These are phyloP conservation scores for Empis livida DNA, from an alignment of 2,888 invertebrate genomes.

Conservation along the genomic window DNA sequence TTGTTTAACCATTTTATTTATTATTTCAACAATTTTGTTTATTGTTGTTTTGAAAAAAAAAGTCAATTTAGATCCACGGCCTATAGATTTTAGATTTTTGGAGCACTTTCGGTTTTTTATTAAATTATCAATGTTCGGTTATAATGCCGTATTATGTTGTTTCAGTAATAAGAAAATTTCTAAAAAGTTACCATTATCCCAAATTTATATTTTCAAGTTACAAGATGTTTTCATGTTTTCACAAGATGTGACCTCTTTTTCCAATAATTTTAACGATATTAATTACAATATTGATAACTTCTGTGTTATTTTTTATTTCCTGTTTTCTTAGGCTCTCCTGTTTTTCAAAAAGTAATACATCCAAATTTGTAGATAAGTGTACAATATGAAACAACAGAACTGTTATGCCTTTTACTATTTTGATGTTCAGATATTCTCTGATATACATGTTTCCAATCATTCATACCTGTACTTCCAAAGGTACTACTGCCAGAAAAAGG, in stretches of 20 bases:
- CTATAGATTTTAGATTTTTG: background rate
- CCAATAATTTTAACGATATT: too few species aligned
- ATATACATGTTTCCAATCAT: background rate
- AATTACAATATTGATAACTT: too few species aligned
- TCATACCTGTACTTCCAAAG: background rate
- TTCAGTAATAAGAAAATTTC: conserved; percentile 1
- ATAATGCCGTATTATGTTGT: background rate
- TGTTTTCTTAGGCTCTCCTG: background rate
- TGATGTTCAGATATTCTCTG: background rate
- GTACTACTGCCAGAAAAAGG: background rate
- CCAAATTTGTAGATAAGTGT: too few species aligned
- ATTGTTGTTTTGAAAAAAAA: background rate
- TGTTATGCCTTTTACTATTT: background rate
- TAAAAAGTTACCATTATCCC: conserved; percentile 1
- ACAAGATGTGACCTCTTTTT: background rate
- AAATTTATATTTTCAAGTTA: conserved; percentile 1
- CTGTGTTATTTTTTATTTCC: too few species aligned
- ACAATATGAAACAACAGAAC: background rate
- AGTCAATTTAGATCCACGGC: background rate
- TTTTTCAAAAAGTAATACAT: background rate
- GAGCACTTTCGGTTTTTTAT: background rate
- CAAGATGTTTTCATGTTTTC: conserved; percentile 1
- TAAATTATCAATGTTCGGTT: background rate
- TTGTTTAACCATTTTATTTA: conserved; percentile 1
- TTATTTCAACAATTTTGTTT: conserved; percentile 1